Evolutionary conservation across 2,888 invertebrate genomes (phyloP).

Genomic region (Dorcus parallelipipedus): DNA sequence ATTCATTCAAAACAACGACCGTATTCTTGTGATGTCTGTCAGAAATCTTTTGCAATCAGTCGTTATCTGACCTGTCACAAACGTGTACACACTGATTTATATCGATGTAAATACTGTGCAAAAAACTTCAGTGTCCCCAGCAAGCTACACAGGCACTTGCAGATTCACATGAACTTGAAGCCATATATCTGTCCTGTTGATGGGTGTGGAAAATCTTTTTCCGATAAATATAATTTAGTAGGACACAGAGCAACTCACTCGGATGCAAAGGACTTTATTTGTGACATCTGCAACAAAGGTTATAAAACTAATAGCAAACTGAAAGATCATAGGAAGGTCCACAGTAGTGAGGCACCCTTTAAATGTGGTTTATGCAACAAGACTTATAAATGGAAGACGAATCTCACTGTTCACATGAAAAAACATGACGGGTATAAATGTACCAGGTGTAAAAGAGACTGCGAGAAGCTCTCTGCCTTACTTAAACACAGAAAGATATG

Average conservation of each 20-base stretch:
- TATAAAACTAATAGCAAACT: slow-evolving; percentile 42
- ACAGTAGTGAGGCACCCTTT: slow-evolving; percentile 33
- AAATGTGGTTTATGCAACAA: slow-evolving; percentile 40
- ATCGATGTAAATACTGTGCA: slow-evolving; percentile 42
- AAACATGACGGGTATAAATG: slow-evolving; percentile 30
- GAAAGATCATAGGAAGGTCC: slow-evolving; percentile 39
- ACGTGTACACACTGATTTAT: slow-evolving; percentile 41
- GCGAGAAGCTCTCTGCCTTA: slow-evolving; percentile 7
- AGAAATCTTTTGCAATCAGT: slow-evolving; percentile 41
- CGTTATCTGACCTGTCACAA: slow-evolving; percentile 44
- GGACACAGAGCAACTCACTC: slow-evolving; percentile 43
- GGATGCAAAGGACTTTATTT: slow-evolving; percentile 35
- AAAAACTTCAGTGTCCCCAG: slow-evolving; percentile 45
- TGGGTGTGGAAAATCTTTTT: slow-evolving; percentile 42
- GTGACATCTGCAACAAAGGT: slow-evolving; percentile 37
- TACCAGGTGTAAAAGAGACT: slow-evolving; percentile 15
- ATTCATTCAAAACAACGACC: slow-evolving; percentile 42
- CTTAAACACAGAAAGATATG: slow-evolving; percentile 9
- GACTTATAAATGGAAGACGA: slow-evolving; percentile 42
- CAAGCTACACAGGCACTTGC: slow-evolving; percentile 44
- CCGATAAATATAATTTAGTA: slow-evolving; percentile 45
- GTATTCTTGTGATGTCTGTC: slow-evolving; percentile 42
- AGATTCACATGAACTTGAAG: slow-evolving; percentile 44
- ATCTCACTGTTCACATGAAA: slow-evolving; percentile 39
- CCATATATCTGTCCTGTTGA: slow-evolving; percentile 41